Percentiles rank a stretch among this genome's conserved stretches.
Conservation (phyloP, 2,888 invertebrate genomes). For the Dilophus febrilis region DNA sequence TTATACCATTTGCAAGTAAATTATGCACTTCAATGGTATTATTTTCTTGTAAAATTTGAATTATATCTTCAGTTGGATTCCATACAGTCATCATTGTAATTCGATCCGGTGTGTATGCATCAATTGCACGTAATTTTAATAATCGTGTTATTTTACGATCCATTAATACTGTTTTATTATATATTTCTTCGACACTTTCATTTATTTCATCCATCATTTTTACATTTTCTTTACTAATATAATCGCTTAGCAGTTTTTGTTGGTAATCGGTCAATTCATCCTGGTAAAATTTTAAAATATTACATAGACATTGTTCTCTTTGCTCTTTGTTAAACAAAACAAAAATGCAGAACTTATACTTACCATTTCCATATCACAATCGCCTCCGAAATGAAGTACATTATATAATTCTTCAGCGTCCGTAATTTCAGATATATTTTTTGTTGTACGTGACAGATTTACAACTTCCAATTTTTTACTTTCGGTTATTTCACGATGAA, state of each 20-base stretch:
- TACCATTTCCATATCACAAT: slow-evolving; percentile 34
- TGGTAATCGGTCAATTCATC: slow-evolving; percentile 32
- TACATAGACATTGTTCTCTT: too few relatives aligned
- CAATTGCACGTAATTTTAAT: slow-evolving; percentile 29
- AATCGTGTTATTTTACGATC: slow-evolving; percentile 24
- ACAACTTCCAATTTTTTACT: slow-evolving; percentile 3
- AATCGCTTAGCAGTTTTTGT: slow-evolving; percentile 26
- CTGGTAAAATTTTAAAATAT: too few relatives aligned
- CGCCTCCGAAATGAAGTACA: slow-evolving; percentile 30
- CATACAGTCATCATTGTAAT: slow-evolving; percentile 46
- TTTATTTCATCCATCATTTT: slow-evolving; percentile 24
- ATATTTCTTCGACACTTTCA: slow-evolving; percentile 18
- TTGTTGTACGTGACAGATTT: slow-evolving; percentile 3
- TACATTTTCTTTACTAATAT: slow-evolving; percentile 24
- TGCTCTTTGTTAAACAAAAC: too few relatives aligned
- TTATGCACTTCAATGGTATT: slow-evolving; percentile 40
- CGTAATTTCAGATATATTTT: slow-evolving; percentile 11
- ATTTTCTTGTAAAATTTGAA: slow-evolving; percentile 43
- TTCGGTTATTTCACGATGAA: slow-evolving; percentile 35
- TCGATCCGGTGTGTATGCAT: slow-evolving; percentile 14
- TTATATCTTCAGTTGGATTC: slow-evolving; percentile 45
- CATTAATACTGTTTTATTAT: slow-evolving; percentile 12
- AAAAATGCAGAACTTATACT: too few relatives aligned
- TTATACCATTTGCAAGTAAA: slow-evolving; percentile 32
- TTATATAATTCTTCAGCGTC: slow-evolving; percentile 30